A percentile compares a stretch with the other conserved stretches of the same genome.
Evolutionary conservation across 2,113 vertebrate genomes (phyloP).

Genomic region (Rhinogobius similis): DNA sequence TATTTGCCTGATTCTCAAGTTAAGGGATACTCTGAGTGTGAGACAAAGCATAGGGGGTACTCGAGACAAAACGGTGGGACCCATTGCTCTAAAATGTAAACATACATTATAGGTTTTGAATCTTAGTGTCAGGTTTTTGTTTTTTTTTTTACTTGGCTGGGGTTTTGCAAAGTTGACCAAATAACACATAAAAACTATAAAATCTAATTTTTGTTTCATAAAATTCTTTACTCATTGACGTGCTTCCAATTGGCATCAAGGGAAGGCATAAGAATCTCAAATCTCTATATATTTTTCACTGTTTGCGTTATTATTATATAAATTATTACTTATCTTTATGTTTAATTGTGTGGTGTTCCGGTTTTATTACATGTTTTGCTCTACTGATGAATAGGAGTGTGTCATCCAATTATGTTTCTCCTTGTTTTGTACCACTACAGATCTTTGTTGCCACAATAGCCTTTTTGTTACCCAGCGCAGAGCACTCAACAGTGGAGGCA

Average conservation of each 20-base stretch:
- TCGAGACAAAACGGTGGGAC: too few species aligned
- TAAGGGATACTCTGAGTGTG: too few species aligned
- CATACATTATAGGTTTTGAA: too few species aligned
- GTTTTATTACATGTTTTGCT: constrained; percentile 27
- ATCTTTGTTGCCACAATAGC: constrained; percentile 97
- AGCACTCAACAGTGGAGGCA: constrained; percentile 89
- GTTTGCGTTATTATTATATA: neutral
- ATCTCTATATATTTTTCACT: neutral
- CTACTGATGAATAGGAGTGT: constrained; percentile 52
- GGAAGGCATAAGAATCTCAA: neutral
- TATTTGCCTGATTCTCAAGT: too few species aligned
- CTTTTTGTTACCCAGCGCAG: constrained; percentile 94
- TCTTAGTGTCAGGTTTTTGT: too few species aligned
- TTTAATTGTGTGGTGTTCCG: constrained; percentile 9
- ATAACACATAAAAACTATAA: too few species aligned
- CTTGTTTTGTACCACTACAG: constrained; percentile 75
- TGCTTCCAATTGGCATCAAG: neutral
- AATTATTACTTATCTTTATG: neutral
- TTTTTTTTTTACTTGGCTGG: too few species aligned
- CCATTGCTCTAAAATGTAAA: too few species aligned
- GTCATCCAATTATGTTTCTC: constrained; percentile 62
- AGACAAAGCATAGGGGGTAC: too few species aligned
- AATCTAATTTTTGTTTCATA: too few species aligned
- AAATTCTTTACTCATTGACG: neutral
- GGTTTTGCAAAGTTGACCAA: too few species aligned